Evolutionary conservation across 2,797 vertebrate genomes (phyloP).

Genomic region (Thripadectes ignobilis): DNA sequence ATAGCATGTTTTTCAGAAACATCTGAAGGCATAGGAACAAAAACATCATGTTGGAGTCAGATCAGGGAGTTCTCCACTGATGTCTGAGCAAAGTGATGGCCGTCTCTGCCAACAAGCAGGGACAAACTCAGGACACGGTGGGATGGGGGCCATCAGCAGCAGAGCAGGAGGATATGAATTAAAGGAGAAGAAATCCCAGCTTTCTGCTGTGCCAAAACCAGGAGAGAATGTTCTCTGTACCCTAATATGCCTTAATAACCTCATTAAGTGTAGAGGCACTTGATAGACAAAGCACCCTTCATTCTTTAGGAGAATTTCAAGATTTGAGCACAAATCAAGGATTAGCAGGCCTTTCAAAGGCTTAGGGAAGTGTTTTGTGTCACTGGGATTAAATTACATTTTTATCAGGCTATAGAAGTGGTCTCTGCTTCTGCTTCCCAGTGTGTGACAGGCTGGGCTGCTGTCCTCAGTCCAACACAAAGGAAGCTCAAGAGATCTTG

Average conservation of each 20-base stretch:
- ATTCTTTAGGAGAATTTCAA: not conserved
- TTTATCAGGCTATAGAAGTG: not conserved
- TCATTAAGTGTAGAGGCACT: not conserved
- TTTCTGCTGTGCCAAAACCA: not conserved
- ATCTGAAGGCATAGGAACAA: not conserved
- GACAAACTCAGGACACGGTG: not conserved
- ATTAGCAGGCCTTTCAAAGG: not conserved
- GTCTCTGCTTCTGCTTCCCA: not conserved
- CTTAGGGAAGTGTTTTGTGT: not conserved
- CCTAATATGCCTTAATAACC: slow-evolving; percentile 6
- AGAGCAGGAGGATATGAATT: not conserved
- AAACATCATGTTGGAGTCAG: not conserved
- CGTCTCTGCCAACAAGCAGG: not conserved
- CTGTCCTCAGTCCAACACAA: fast-evolving
- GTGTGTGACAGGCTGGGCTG: fast-evolving
- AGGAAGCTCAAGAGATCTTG: fast-evolving
- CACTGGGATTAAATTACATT: not conserved
- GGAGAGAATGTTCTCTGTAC: not conserved
- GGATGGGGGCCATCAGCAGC: not conserved
- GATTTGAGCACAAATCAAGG: not conserved
- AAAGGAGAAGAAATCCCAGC: not conserved
- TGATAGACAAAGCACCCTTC: not conserved
- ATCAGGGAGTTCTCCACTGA: not conserved
- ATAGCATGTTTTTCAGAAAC: not conserved
- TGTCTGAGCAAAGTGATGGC: fast-evolving